Base-by-base conservation (phyloP, 2,888 invertebrate genomes). In the Teleogryllus oceanicus region DNA sequence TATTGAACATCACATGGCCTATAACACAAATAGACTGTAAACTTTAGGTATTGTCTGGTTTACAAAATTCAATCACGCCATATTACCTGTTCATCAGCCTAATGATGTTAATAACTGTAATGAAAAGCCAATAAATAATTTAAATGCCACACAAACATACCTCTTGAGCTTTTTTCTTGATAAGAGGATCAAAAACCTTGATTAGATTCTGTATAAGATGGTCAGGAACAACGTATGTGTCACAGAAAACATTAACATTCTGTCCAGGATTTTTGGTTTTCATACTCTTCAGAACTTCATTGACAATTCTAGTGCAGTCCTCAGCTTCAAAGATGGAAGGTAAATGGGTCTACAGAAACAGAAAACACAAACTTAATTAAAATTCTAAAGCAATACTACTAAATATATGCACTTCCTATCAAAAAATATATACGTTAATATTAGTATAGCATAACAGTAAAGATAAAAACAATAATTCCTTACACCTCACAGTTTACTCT, bases 281-380 rank as follows among this genome's bases (percentile, higher is more conserved):
- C 80, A 90, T 90, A 78, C 89, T 90, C 82, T 91, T 91, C 77
- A 93, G 86, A 75, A 93, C 88, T 80, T 90, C 88, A 82, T 91
- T 91, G 78, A 96, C 88, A 49, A 97, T 88, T 84, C 92, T 91
- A 83, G 92, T 91, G 82, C 93, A 92, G 86, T 97, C 97, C 81
- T 91, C 90, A 75, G 92, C 90, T 78, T 92, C 92, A 85, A 97
- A 92, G 81, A 95, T 91, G 5, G 96, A 93, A 18, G 97, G 97
- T 79, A 98, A 87, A 82, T 94, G 89, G 74, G 93, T 92, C 85
- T 94, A 91, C 80, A 84, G 84, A 49, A 74, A 81, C 16, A 50
- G 12, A 62, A 78, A 77, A 49, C 37, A 49, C 11, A 77, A 62
- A 37, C 5, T 8, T 37, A 37, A 37, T 37, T 37, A 37, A 37